Base-by-base conservation (phyloP, 1,140 invertebrate species). In the Drosophila ironensis region DNA sequence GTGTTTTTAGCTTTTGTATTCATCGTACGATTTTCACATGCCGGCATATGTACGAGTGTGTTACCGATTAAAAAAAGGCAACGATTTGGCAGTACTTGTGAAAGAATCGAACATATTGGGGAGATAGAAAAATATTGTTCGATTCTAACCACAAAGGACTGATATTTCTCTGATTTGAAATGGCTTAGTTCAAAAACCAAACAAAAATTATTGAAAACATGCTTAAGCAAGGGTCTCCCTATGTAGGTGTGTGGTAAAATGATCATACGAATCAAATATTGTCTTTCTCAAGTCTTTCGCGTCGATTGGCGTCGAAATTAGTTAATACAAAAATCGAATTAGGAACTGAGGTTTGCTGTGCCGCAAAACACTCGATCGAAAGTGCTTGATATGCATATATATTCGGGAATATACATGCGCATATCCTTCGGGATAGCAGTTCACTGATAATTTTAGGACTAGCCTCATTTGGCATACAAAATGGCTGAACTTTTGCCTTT, bases 11-110 rank as follows among this genome's bases (percentile, higher is more conserved):
- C 2, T n/a, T n/a, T n/a, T n/a, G n/a, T n/a, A n/a, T n/a, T n/a
- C 51, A 9, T 16, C 40, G 24, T 76, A 82, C 77, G 77, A 76
- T 82, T 82, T 82, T 72, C 35, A 69, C 48, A 72, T 50, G 45
- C 38, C 35, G 16, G 33, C 45, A 47, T 54, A 24, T 8, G 12
- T 46, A 11, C 11, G 5, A 28, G 20, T n/a, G n/a, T n/a, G n/a
- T n/a, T n/a, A n/a, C n/a, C n/a, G 20, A 20, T 14, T 63, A 57
- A 19, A 22, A 52, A 64, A 2, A 41, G 3, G 14, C 35, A 56
- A 53, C 35, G 41, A 66, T 12, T 51, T 44, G 24, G 7, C 16
- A 27, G 12, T 2, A 12, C 8, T 30, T 24, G 14, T 57, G 20
- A 35, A 19, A 17, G 30, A 56, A 70, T 68, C 71, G 53, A 50